Evolutionary conservation across 2,113 vertebrate species (phyloP), one percentile per base, ranked within the genome.

Genomic region (Rhinichthys klamathensis): DNA sequence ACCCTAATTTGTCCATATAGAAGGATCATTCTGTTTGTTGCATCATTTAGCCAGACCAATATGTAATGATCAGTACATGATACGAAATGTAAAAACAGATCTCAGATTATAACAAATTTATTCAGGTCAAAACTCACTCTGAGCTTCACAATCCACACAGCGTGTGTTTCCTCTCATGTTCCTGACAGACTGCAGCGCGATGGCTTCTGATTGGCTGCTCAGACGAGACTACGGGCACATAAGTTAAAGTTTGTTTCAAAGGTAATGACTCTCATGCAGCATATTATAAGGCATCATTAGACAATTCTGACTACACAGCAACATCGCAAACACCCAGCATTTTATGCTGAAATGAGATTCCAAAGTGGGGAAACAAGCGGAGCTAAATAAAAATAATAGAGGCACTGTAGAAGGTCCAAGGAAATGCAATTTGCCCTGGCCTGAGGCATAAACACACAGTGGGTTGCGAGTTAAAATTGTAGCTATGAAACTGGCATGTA

Each of bases 141-240:
- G 97, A 41, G 96, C 92, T 16, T 97, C 96, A 3, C 98, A 99
- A 95, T 99, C 98, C 85, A 96, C 97, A 0, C 98, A 99, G 92
- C 96, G 97, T 0, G 95, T 94, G 67, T 99, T 99, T 83, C 98
- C 98, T 41, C 97, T 90, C 90, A 97, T 93, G 86, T 93, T 96
- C 41, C 98, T 91, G 86, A 99, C 96, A 1, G 97, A 97, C 94
- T 99, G 98, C 86, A 99, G 95, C 1, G 98, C 98, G 92, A 99
- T 93, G 88, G 98, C 97, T 90, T 99, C 97, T 0, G 96, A 97
- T 93, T 99, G 98, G 88, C 97, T 99, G 0, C 97, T 96, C 91
- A 99, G 95, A 35, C 97, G 97, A 10, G 98, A 99, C 98, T 99
- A 93, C 0, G 88, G 84, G 70, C 56, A 60, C 32, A 87, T 51